These are phyloP conservation scores for Glyphotaelius pellucidus DNA, from an alignment of 2,888 invertebrate species.

Conservation along the genomic window DNA sequence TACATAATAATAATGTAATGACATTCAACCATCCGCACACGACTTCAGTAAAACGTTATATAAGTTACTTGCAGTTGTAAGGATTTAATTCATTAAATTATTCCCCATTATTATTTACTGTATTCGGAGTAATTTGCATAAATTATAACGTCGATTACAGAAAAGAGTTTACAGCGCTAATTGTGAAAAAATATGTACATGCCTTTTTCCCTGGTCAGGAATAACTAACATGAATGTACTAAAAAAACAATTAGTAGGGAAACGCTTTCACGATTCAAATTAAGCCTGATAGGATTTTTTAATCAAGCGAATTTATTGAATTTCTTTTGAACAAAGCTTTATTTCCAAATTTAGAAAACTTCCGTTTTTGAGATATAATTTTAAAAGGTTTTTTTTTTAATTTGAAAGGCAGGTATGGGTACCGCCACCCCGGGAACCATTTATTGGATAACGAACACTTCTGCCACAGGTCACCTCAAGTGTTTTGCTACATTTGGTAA, in stretches of 20 bases:
- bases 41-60: background rate
- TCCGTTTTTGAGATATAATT: background rate
- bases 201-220: background rate
- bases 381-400: background rate
- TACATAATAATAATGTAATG: no score
- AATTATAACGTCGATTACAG: background rate
- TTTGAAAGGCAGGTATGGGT: no score
- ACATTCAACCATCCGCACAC: background rate
- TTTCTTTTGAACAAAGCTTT: background rate
- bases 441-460: no score
- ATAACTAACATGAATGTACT: background rate
- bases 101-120: background rate
- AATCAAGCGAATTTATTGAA: background rate
- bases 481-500: no score
- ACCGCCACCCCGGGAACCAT: no score
- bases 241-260: background rate
- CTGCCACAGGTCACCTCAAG: no score
- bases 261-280: background rate
- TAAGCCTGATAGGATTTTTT: background rate
- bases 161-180: background rate
- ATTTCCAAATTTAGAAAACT: background rate
- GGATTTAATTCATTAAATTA: background rate
- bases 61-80: background rate
- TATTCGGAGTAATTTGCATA: background rate
- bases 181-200: background rate